Evolutionary conservation across 2,797 vertebrate genomes (phyloP).

Genomic region (Acomys russatus): DNA sequence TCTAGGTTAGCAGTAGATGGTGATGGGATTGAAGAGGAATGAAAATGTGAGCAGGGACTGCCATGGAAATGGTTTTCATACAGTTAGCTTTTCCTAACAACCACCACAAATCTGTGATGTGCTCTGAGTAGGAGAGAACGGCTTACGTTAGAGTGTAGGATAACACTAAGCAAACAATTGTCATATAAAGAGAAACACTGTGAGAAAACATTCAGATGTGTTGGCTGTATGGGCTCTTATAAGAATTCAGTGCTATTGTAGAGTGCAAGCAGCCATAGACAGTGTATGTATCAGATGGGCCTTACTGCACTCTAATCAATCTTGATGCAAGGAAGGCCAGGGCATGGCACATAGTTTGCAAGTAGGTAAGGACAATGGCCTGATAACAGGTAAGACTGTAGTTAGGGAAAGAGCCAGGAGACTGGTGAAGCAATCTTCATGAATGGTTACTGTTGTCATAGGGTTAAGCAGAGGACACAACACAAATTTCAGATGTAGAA

Average conservation of each 20-base stretch:
- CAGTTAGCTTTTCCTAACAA: neutral
- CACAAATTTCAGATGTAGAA: conserved; percentile 25
- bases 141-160: neutral
- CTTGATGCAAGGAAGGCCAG: neutral
- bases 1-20: neutral
- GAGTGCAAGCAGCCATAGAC: neutral
- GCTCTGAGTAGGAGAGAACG: neutral
- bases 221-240: neutral
- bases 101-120: neutral
- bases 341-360: neutral
- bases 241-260: neutral
- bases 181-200: neutral
- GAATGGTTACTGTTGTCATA: neutral
- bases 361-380: neutral
- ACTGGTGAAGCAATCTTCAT: neutral
- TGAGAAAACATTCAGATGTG: neutral
- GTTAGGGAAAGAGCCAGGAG: neutral
- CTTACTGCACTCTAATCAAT: neutral
- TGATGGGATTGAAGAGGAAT: neutral
- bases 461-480: neutral
- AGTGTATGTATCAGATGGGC: neutral
- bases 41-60: neutral
- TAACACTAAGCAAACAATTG: neutral
- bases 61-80: neutral
- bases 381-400: neutral